Evolutionary conservation across 2,113 vertebrate species (phyloP).

Genomic region (Fulica atra): DNA sequence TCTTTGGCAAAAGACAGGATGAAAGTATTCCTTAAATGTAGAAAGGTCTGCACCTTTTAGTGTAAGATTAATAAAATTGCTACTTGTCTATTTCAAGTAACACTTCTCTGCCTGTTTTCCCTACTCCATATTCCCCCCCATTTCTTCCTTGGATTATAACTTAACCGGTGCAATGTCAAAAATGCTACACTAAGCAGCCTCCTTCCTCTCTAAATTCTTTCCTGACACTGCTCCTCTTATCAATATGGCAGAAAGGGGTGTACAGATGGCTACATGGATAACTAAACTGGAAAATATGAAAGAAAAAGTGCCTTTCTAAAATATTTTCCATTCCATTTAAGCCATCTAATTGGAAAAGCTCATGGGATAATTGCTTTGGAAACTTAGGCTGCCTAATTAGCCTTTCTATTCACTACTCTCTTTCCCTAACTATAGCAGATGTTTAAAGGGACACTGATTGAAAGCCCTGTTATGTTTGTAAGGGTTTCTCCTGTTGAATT

Average conservation of each 20-base stretch:
- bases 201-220: background rate
- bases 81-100: background rate
- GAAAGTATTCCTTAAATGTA: background rate
- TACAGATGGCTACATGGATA: background rate
- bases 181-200: background rate
- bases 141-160: background rate
- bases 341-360: background rate
- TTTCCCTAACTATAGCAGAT: background rate
- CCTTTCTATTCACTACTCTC: background rate
- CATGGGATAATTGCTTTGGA: background rate
- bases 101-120: background rate
- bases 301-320: background rate
- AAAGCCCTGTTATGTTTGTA: background rate
- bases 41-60: background rate
- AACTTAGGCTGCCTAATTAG: background rate
- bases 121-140: background rate
- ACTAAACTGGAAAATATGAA: background rate
- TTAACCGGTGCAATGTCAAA: background rate
- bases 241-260: background rate
- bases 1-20: background rate
- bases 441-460: background rate
- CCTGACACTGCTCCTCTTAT: background rate
- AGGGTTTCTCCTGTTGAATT: background rate
- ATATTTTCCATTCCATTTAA: background rate
- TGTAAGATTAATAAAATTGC: background rate